phyloP scores from a whole-genome alignment of 2,888 invertebrate genomes.

The Hirtodrosophila cameraria region DNA sequence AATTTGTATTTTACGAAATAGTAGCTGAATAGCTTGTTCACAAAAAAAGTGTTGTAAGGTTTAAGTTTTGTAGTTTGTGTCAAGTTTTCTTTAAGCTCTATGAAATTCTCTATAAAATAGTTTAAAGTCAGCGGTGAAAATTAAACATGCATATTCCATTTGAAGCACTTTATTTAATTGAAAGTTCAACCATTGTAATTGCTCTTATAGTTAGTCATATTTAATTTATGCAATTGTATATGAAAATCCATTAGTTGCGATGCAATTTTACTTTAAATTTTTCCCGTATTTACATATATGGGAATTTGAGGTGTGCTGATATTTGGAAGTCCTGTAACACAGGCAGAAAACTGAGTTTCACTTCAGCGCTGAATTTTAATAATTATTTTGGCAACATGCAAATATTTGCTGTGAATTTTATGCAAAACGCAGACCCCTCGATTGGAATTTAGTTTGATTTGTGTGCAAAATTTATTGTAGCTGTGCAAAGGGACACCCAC shows the following conservation, averaged over 20 bases:
- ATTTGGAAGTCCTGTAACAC: background rate
- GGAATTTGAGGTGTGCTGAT: background rate
- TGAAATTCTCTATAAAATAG: no score
- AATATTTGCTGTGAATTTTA: slow-evolving; percentile 17
- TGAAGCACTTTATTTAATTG: no score
- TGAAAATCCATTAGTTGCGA: background rate
- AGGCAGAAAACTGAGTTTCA: background rate
- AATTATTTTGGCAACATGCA: slow-evolving; percentile 15
- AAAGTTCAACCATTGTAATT: background rate
- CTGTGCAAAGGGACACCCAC: slow-evolving; percentile 22
- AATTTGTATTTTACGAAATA: no score
- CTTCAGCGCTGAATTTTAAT: slow-evolving; percentile 8
- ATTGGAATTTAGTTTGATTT: slow-evolving; percentile 30
- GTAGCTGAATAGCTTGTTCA: no score
- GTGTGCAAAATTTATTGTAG: slow-evolving; percentile 16
- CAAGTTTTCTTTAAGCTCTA: no score
- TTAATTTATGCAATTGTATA: background rate
- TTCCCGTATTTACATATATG: no score
- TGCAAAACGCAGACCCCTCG: slow-evolving; percentile 5
- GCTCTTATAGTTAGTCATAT: slow-evolving; percentile 12
- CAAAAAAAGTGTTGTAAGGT: no score
- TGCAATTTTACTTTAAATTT: background rate
- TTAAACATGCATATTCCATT: background rate
- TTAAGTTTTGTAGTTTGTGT: no score
- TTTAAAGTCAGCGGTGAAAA: no score